Evolutionary conservation across 2,797 vertebrate species (phyloP).

Genomic region (Chloroceryle amazona): DNA sequence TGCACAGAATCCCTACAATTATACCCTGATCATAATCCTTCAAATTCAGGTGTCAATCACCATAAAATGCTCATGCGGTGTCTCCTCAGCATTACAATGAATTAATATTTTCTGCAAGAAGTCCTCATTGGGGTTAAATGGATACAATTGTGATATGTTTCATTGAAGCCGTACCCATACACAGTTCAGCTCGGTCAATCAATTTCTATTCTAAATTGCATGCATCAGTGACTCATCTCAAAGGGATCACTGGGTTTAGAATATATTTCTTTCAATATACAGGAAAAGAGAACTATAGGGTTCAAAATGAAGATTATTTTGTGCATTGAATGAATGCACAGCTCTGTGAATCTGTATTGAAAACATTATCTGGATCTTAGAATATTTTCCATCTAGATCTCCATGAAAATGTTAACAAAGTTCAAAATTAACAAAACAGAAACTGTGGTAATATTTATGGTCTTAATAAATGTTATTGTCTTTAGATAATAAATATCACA

Average conservation of each 20-base stretch:
- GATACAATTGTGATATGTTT: background rate
- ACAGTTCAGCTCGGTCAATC: background rate
- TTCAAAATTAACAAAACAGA: background rate
- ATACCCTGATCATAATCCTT: background rate
- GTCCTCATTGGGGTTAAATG: background rate
- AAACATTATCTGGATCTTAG: background rate
- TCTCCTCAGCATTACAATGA: background rate
- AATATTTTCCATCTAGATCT: background rate
- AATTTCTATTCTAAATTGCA: background rate
- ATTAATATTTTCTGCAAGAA: background rate
- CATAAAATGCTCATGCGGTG: accelerated
- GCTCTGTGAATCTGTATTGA: background rate
- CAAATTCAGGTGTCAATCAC: background rate
- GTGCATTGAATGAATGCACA: background rate
- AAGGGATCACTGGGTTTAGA: background rate
- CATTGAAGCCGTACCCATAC: background rate
- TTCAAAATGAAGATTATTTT: background rate
- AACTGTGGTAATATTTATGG: background rate
- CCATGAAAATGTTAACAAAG: background rate
- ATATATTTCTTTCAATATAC: background rate
- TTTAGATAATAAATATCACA: background rate
- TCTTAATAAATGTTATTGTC: background rate
- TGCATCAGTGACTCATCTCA: background rate
- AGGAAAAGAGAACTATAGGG: background rate
- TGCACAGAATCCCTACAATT: background rate